Base-by-base conservation (phyloP, 1,140 invertebrate genomes). In the Penaeus vannamei region DNA sequence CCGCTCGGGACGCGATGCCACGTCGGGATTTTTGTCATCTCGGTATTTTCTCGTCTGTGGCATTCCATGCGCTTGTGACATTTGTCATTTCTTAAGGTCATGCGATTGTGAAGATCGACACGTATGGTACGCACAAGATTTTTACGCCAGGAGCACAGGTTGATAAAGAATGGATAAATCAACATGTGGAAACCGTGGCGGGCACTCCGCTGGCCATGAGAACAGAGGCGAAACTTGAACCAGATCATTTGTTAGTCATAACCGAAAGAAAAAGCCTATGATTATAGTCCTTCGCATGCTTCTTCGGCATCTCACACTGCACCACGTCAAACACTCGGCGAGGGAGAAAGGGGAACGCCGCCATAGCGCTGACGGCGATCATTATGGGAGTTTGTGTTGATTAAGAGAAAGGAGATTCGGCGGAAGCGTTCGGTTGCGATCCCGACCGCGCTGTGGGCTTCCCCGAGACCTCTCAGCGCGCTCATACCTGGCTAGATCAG, bases 401-500 rank as follows among this genome's bases (percentile, higher is more conserved):
- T 53, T 53, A 53, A 53, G 53, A 53, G 53, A 53, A 53, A 53
- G 17, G 53, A 53, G 10, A 1, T 53, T 53, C 17, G 53, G 53
- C 53, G 53, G 53, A 53, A 53, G 53, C 53, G 53, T 53, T 53
- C 12, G 53, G 53, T 1, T 53, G 53, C 8, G 53, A 53, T 14
- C 53, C 53, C 53, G 53, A 17, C 53, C 53, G 53, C 53, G 53
- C 53, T 53, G 12, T 53, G 53, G 53, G 72, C 84, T 29, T 62
- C 72, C 59, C 85, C 26, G 53, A 53, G 53, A 53, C 53, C 53
- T 53, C 53, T 53, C 53, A 53, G 53, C 53, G 53, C 61, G 60
- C 76, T 64, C 77, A 76, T 81, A 86, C 85, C 85, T 86, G 85
- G 76, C 77, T 80, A 86, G 79, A 86, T 86, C 85, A 86, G 85